These are phyloP conservation scores for Spheniscus mendiculus DNA, from an alignment of 2,113 vertebrate species.

Conservation along the genomic window DNA sequence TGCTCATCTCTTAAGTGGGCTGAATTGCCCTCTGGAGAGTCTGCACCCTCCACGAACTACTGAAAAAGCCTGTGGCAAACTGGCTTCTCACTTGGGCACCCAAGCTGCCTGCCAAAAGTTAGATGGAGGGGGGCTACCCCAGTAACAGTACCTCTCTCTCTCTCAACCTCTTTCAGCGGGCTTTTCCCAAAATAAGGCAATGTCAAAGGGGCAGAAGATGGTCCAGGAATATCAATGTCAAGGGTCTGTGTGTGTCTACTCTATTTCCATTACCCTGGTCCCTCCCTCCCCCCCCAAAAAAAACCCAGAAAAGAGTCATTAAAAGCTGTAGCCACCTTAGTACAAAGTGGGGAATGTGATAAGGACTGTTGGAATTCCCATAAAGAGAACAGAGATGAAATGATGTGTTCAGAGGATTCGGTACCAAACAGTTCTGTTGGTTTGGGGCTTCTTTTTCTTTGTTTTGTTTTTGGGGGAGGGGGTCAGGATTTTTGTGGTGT, in stretches of 20 bases:
- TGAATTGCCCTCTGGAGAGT: background rate
- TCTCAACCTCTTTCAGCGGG: background rate
- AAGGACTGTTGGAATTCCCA: background rate
- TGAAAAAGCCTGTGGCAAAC: background rate
- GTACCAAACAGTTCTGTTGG: background rate
- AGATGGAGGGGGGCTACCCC: accelerated
- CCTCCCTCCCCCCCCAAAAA: accelerated
- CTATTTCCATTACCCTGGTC: background rate
- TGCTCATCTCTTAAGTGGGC: accelerated
- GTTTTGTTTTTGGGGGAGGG: background rate
- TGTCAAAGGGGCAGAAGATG: background rate
- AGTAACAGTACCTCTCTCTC: background rate
- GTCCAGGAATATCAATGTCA: background rate
- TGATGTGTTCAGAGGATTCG: accelerated
- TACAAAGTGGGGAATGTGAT: background rate
- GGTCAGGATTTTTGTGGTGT: background rate
- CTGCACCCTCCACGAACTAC: background rate
- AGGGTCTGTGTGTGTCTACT: background rate
- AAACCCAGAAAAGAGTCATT: background rate
- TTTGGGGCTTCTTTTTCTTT: background rate
- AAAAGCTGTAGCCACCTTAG: background rate
- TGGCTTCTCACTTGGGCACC: background rate
- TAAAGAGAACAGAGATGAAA: background rate
- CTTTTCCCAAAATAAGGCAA: background rate
- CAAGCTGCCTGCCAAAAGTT: background rate